A percentile compares a stretch with the other conserved stretches of the same genome.
These are phyloP conservation scores for Meriones unguiculatus DNA, from an alignment of 2,113 vertebrate species.

Conservation along the genomic window DNA sequence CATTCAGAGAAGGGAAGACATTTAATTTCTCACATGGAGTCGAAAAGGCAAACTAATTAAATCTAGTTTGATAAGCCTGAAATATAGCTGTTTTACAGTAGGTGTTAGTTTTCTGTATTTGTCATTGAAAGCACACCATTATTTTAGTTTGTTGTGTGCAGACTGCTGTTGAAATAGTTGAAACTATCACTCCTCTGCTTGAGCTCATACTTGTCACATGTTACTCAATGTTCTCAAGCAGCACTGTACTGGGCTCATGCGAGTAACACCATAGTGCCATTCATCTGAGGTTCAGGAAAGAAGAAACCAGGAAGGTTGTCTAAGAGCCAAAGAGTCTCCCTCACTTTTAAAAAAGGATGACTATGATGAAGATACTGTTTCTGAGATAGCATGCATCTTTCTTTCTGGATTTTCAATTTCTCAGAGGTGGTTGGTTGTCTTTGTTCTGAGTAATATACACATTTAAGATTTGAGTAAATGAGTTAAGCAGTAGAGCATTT, in stretches of 20 bases:
- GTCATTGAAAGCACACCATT: not conserved
- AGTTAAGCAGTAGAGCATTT: not conserved
- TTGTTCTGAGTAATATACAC: not conserved
- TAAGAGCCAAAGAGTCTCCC: not conserved
- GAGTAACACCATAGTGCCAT: not conserved
- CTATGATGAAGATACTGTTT: not conserved
- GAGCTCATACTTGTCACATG: not conserved
- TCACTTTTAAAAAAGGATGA: not conserved
- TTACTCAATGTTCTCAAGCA: not conserved
- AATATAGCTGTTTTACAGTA: slow-evolving; percentile 48
- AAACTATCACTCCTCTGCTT: not conserved
- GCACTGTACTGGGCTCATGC: not conserved
- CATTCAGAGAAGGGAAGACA: slow-evolving; percentile 41
- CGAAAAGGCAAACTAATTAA: slow-evolving; percentile 63
- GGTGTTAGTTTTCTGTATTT: not conserved
- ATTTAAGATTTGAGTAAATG: not conserved
- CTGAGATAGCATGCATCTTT: not conserved
- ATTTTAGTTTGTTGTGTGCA: slow-evolving; percentile 42
- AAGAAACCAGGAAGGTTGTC: not conserved
- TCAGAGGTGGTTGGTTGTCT: not conserved
- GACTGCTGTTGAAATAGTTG: not conserved
- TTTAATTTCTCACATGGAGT: slow-evolving; percentile 67
- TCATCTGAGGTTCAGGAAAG: not conserved
- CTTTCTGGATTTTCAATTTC: slow-evolving; percentile 31
- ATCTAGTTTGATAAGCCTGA: slow-evolving; percentile 54